phyloP scores from a whole-genome alignment of 2,113 vertebrate species.

The Ictalurus punctatus region DNA sequence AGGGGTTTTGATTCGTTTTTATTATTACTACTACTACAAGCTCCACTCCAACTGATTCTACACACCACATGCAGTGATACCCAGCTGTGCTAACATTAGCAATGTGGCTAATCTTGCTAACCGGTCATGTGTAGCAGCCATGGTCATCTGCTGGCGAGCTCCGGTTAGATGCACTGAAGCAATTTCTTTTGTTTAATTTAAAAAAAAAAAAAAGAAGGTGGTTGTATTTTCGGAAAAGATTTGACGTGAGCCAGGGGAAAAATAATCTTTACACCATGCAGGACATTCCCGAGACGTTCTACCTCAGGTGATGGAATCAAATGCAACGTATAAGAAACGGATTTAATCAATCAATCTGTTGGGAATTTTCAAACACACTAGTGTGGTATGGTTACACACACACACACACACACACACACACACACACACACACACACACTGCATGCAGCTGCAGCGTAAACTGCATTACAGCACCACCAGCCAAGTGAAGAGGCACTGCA shows the following conservation, averaged over 20 bases:
- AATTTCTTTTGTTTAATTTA: too few species aligned
- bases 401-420: background rate
- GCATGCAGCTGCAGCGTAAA: constrained; percentile 50
- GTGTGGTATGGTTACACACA: background rate
- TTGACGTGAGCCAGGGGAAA: too few species aligned
- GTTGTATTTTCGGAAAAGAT: too few species aligned
- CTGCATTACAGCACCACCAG: constrained; percentile 65
- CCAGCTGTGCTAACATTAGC: background rate
- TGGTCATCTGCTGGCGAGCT: too few species aligned
- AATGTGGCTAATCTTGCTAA: background rate
- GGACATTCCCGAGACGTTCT: background rate
- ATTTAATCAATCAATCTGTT: background rate
- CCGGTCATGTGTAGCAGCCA: background rate
- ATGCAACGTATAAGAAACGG: background rate
- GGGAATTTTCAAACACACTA: background rate
- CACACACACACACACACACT: background rate
- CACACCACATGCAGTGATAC: background rate
- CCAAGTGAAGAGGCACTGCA: constrained; percentile 55
- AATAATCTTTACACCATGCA: background rate
- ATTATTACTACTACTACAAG: background rate
- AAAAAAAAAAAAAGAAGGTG: too few species aligned
- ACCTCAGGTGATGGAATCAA: background rate
- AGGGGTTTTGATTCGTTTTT: background rate
- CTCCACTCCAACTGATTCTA: background rate
- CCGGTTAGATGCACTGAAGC: too few species aligned